Conservation (phyloP, 2,797 vertebrate genomes). For the Brachyrhaphis roseni region DNA sequence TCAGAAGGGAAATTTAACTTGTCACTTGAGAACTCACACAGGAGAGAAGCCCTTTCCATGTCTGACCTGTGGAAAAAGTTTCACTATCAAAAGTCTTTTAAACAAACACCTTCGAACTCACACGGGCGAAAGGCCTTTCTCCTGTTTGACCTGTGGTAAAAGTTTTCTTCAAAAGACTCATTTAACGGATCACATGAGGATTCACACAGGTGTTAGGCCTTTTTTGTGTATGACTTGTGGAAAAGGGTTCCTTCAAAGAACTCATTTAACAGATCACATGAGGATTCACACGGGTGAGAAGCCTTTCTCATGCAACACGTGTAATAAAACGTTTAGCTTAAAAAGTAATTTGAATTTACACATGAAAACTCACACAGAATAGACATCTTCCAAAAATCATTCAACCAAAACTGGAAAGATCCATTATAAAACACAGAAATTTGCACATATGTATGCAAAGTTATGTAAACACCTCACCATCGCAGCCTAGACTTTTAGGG, state of each 20-base stretch:
- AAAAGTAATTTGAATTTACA: slow-evolving; percentile 3
- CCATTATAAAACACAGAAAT: not conserved
- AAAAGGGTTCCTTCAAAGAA: not conserved
- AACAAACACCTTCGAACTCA: not conserved
- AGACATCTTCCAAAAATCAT: not conserved
- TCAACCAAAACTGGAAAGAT: not conserved
- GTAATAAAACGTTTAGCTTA: not conserved
- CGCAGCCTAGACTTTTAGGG: not conserved
- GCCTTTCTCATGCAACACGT: not conserved
- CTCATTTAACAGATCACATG: not conserved
- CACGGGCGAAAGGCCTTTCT: not conserved
- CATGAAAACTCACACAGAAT: not conserved
- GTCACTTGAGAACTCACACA: slow-evolving; percentile 7
- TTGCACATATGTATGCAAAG: not conserved
- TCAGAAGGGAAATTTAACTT: slow-evolving; percentile 2
- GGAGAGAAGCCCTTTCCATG: slow-evolving; percentile 1
- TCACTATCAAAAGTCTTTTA: not conserved
- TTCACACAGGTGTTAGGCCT: not conserved
- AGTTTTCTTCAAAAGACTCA: slow-evolving; percentile 2
- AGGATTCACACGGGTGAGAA: slow-evolving; percentile 1
- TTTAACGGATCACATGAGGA: not conserved
- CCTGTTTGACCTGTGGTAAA: slow-evolving; percentile 2
- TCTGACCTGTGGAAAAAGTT: slow-evolving; percentile 1
- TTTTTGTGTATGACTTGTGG: not conserved
- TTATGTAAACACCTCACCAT: not conserved